phyloP scores from a whole-genome alignment of 2,888 invertebrate species.

The Dasypogon diadema region DNA sequence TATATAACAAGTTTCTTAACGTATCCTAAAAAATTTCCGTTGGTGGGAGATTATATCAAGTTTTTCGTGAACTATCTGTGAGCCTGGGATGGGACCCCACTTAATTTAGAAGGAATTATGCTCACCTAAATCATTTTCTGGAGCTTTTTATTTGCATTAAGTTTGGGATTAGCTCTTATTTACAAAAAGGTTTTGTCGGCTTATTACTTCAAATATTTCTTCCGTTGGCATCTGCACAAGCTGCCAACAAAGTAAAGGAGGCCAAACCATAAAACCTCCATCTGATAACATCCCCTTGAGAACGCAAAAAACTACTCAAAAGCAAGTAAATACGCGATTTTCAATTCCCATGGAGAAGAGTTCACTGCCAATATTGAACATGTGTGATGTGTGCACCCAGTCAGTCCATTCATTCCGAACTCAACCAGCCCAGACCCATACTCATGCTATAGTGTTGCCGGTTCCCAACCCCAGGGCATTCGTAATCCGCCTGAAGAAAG shows the following conservation, averaged over 20 bases:
- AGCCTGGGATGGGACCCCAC: too few species aligned
- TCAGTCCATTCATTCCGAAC: conserved; percentile 24
- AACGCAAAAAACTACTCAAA: conserved; percentile 14
- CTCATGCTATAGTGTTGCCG: conserved; percentile 25
- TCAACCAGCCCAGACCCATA: background rate
- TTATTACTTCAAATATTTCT: conserved; percentile 16
- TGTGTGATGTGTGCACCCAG: conserved; percentile 29
- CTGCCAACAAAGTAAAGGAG: conserved; percentile 38
- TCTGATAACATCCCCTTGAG: conserved; percentile 48
- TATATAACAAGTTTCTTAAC: too few species aligned
- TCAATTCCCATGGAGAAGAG: conserved; percentile 45
- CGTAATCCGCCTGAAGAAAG: background rate
- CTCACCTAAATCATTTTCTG: background rate
- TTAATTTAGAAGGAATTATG: background rate
- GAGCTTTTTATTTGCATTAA: background rate
- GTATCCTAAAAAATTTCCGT: too few species aligned
- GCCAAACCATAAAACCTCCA: conserved; percentile 38
- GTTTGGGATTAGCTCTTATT: background rate
- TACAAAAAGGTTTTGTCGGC: conserved; percentile 15
- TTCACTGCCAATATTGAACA: conserved; percentile 15
- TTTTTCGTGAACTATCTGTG: too few species aligned
- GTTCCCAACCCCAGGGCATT: too few species aligned
- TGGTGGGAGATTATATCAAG: too few species aligned
- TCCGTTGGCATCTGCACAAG: conserved; percentile 43
- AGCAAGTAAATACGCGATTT: conserved; percentile 40